A percentile compares a stretch with the other conserved stretches of the same genome.
These are phyloP conservation scores for Drosophila orosa DNA, from an alignment of 1,140 invertebrate species.

Conservation along the genomic window DNA sequence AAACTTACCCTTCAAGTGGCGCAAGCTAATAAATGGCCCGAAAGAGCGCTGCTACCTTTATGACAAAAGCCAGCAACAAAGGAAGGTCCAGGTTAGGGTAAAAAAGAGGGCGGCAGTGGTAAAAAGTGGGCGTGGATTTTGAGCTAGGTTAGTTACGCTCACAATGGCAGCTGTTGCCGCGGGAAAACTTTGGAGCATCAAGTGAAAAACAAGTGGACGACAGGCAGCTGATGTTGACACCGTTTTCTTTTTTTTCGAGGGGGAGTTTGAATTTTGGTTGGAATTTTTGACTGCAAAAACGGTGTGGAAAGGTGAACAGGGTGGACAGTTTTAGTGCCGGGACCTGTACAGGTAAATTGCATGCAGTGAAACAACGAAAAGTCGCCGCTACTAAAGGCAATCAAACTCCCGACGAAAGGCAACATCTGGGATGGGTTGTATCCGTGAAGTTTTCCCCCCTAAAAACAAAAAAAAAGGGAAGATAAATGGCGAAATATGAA, in stretches of 20 bases:
- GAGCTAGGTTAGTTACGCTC: conserved; percentile 9
- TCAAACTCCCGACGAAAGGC: conserved; percentile 26
- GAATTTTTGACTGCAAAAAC: not conserved
- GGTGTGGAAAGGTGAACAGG: not conserved
- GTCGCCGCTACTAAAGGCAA: conserved; percentile 49
- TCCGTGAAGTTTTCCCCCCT: conserved; percentile 12
- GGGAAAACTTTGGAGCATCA: conserved; percentile 71
- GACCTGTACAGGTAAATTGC: conserved; percentile 64
- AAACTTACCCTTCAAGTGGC: conserved; percentile 40
- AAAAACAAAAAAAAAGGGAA: not conserved
- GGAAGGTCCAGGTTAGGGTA: not conserved
- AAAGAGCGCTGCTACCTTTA: conserved; percentile 5
- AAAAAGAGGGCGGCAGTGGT: too few relatives aligned
- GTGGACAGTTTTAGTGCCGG: conserved; percentile 57
- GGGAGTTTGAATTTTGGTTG: conserved; percentile 8
- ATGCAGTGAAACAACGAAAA: conserved; percentile 46
- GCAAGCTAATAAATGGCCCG: conserved; percentile 40
- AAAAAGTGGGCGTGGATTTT: conserved; percentile 7
- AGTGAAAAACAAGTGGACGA: conserved; percentile 77
- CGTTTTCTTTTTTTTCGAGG: conserved; percentile 3
- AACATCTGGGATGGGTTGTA: conserved; percentile 21
- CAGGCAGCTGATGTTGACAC: conserved; percentile 74
- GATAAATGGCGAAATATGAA: conserved; percentile 22
- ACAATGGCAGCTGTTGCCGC: conserved; percentile 59
- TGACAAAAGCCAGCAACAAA: not conserved